Evolutionary conservation across 2,797 vertebrate species (phyloP).

Genomic region (Lemur catta): DNA sequence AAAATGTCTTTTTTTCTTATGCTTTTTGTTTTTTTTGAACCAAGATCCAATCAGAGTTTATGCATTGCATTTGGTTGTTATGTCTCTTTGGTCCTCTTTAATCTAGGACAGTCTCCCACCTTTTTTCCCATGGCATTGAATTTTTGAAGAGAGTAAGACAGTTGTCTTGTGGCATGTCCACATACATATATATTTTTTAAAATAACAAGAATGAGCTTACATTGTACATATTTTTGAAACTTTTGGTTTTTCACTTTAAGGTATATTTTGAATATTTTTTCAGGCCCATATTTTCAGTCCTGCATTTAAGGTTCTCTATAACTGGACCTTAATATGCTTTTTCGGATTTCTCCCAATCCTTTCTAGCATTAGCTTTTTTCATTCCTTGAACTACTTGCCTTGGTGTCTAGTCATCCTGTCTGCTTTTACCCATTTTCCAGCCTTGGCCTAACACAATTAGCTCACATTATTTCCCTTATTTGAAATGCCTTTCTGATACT

Average conservation of each 20-base stretch:
- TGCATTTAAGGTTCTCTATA: neutral
- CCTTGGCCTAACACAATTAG: neutral
- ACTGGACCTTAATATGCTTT: neutral
- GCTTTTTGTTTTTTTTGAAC: neutral
- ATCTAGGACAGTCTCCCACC: neutral
- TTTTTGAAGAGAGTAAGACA: neutral
- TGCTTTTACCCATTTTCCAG: neutral
- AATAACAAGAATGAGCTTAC: neutral
- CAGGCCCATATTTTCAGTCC: neutral
- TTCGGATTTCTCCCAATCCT: neutral
- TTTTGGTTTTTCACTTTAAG: neutral
- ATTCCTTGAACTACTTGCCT: neutral
- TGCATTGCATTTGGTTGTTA: neutral
- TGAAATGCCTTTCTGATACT: neutral
- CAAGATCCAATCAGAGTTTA: neutral
- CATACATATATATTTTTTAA: neutral
- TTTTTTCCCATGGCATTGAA: neutral
- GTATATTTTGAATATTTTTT: neutral
- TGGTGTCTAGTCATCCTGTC: neutral
- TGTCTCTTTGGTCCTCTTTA: neutral
- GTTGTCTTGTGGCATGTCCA: neutral
- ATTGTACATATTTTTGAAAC: neutral
- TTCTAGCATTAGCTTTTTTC: neutral
- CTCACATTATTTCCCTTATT: neutral
- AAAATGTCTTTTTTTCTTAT: neutral